These are phyloP conservation scores for Mastomys natalensis DNA, from an alignment of 2,113 vertebrate species.

Conservation along the genomic window DNA sequence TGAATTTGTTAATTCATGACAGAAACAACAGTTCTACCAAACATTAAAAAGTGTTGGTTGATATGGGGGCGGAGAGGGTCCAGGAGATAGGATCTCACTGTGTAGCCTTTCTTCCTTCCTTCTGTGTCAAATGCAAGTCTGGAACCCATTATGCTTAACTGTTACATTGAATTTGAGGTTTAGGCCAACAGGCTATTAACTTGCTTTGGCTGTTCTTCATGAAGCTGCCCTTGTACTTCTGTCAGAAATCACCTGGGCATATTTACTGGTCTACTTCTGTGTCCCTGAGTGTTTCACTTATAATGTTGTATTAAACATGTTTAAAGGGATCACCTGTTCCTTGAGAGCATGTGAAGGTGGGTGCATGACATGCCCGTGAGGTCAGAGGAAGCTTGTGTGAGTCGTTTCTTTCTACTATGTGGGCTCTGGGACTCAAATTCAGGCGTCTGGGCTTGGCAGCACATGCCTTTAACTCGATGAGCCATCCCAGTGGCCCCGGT, in stretches of 20 bases:
- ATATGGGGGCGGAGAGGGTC: fast-evolving
- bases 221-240: background rate
- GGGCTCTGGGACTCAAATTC: background rate
- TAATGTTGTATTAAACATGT: background rate
- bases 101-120: background rate
- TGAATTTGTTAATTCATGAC: background rate
- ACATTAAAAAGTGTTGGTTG: background rate
- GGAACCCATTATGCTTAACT: background rate
- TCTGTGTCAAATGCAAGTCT: background rate
- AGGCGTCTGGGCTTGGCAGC: background rate
- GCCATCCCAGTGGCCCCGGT: background rate
- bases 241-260: background rate
- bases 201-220: background rate
- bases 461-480: background rate
- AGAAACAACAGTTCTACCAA: background rate
- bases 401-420: too few relatives aligned
- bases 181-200: background rate
- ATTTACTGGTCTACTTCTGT: background rate
- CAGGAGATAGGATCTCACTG: background rate
- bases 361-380: too few relatives aligned
- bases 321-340: background rate
- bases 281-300: background rate
- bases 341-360: background rate
- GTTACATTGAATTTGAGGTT: background rate
- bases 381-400: background rate